A percentile compares a stretch with the other conserved stretches of the same genome.
phyloP scores from a whole-genome alignment of 2,113 vertebrate species.

The Cryptotis parvus region DNA sequence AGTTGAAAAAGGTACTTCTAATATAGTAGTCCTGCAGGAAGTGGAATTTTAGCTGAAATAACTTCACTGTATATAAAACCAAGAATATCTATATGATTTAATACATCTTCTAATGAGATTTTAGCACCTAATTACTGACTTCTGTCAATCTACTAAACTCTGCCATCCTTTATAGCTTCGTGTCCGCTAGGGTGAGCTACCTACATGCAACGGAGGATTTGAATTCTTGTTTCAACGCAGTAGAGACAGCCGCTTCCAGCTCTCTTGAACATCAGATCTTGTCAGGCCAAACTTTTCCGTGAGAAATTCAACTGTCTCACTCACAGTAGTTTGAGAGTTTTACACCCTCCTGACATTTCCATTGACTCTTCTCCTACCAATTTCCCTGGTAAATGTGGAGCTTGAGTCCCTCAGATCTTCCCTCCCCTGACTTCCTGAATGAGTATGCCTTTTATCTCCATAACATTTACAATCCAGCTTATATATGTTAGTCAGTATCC shows the following conservation, averaged over 20 bases:
- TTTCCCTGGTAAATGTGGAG: background rate
- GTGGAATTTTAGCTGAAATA: background rate
- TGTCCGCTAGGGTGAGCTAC: background rate
- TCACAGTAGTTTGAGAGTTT: background rate
- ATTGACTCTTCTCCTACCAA: background rate
- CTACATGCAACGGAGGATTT: background rate
- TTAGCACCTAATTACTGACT: background rate
- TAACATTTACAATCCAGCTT: background rate
- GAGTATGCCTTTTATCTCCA: background rate
- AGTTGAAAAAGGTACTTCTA: background rate
- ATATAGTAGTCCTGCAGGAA: background rate
- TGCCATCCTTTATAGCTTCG: background rate
- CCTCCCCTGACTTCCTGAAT: background rate
- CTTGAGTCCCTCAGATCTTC: background rate
- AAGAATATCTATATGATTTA: background rate
- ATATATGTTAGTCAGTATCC: background rate
- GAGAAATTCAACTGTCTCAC: background rate
- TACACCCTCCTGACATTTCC: background rate
- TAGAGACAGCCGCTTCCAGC: background rate
- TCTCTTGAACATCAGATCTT: background rate
- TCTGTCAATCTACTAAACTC: background rate
- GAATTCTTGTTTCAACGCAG: background rate
- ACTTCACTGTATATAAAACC: background rate
- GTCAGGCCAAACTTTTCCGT: background rate
- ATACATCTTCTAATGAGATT: background rate